Percentiles rank a stretch among this genome's conserved stretches.
These are phyloP conservation scores for Stichopus chloronotus DNA, from an alignment of 35 echinoderm and acorn worm genomes.

Conservation along the genomic window DNA sequence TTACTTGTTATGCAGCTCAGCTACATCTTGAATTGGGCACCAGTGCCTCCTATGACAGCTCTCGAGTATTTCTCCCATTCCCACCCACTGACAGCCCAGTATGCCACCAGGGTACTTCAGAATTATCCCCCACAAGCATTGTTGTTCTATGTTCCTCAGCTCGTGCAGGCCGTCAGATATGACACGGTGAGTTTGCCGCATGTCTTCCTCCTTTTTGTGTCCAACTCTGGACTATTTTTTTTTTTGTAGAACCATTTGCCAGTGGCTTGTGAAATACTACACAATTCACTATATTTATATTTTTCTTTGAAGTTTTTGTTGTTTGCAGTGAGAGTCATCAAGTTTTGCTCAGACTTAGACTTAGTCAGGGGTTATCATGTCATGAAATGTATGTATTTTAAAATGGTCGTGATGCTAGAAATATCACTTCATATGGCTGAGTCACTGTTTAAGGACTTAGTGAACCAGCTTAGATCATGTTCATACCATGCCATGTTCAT, in stretches of 20 bases:
- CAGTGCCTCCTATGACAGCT: slow-evolving; percentile 83
- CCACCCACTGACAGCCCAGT: slow-evolving; percentile 89
- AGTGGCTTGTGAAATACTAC: no score
- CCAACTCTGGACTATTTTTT: not conserved
- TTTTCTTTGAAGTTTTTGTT: no score
- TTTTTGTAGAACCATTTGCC: not conserved
- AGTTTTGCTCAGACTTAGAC: no score
- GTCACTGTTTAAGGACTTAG: no score
- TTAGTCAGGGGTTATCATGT: no score
- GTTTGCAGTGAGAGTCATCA: no score
- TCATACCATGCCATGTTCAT: no score
- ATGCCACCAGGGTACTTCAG: slow-evolving; percentile 84
- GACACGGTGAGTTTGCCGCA: slow-evolving; percentile 74
- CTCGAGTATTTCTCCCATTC: slow-evolving; percentile 86
- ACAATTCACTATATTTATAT: no score
- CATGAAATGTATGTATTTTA: no score
- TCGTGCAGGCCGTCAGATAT: slow-evolving; percentile 97
- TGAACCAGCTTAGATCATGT: no score
- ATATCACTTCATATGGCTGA: no score
- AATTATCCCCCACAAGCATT: slow-evolving; percentile 86
- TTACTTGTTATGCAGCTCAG: slow-evolving; percentile 72
- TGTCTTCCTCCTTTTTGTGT: not conserved
- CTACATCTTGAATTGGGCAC: slow-evolving; percentile 83
- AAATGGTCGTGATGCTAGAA: no score
- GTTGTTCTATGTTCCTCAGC: slow-evolving; percentile 92